Evolutionary conservation across 2,113 vertebrate species (phyloP).

Genomic region (Stigmatopora argus): DNA sequence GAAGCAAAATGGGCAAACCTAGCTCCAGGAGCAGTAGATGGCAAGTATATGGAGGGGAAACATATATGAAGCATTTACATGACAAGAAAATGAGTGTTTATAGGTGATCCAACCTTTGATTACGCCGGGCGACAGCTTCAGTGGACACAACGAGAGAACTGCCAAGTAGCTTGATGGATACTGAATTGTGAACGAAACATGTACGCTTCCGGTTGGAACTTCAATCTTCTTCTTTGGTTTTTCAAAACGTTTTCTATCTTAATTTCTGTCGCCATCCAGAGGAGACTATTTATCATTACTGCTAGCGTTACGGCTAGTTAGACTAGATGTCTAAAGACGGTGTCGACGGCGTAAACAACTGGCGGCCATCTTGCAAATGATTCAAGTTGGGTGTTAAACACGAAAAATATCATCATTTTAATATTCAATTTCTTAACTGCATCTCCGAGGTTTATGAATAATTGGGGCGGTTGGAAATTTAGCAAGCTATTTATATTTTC

Average conservation of each 20-base stretch:
- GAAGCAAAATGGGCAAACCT: conserved; percentile 19
- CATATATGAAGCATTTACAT: fast-evolving
- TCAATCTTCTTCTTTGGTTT: conserved; percentile 30
- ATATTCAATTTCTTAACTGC: no score
- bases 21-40: conserved; percentile 3
- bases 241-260: neutral
- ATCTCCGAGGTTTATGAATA: no score
- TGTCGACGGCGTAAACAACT: no score
- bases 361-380: no score
- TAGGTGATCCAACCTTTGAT: fast-evolving
- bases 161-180: conserved; percentile 2
- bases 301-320: no score
- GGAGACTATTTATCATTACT: neutral
- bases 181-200: conserved; percentile 9
- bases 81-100: neutral
- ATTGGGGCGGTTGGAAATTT: no score
- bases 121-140: conserved; percentile 19
- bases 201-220: conserved; percentile 56
- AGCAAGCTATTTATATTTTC: no score
- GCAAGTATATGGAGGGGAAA: neutral
- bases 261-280: conserved; percentile 3
- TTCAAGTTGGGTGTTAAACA: no score
- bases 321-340: no score
- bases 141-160: conserved; percentile 19
- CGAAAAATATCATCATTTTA: no score